phyloP scores from a whole-genome alignment of 2,888 invertebrate species.

The Lochmaea crataegi region DNA sequence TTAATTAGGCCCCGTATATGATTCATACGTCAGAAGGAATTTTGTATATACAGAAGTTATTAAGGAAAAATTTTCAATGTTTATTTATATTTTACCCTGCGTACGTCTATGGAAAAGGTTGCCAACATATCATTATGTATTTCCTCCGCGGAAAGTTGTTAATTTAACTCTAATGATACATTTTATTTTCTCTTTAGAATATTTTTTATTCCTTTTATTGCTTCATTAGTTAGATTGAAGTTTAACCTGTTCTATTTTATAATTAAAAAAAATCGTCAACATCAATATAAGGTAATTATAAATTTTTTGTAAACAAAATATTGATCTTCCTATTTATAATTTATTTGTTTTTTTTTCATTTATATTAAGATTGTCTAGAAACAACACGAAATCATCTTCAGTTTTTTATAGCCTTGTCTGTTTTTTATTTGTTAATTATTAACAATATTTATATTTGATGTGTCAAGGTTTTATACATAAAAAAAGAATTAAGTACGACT shows the following conservation, averaged over 20 bases:
- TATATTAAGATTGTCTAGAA: background rate
- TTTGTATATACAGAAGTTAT: no score
- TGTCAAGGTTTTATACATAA: background rate
- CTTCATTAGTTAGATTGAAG: background rate
- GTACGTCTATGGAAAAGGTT: background rate
- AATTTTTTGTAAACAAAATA: no score
- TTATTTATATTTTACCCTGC: background rate
- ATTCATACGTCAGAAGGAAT: no score
- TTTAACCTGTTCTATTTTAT: conserved; percentile 1
- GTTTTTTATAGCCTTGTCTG: background rate
- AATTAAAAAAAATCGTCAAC: no score
- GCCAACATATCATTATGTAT: conserved; percentile 8
- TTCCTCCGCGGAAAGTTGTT: conserved; percentile 8
- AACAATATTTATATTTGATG: background rate
- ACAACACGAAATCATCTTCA: background rate
- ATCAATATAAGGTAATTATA: no score
- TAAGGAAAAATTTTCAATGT: no score
- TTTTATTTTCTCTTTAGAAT: conserved; percentile 14
- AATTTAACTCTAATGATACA: conserved; percentile 17
- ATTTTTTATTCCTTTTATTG: background rate
- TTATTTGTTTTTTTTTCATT: background rate
- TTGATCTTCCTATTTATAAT: background rate
- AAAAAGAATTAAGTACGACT: conserved; percentile 1
- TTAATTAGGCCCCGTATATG: no score
- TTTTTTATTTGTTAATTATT: background rate